These are phyloP conservation scores for Holacanthella duospinosa DNA, from an alignment of 2,888 invertebrate species.

Conservation along the genomic window DNA sequence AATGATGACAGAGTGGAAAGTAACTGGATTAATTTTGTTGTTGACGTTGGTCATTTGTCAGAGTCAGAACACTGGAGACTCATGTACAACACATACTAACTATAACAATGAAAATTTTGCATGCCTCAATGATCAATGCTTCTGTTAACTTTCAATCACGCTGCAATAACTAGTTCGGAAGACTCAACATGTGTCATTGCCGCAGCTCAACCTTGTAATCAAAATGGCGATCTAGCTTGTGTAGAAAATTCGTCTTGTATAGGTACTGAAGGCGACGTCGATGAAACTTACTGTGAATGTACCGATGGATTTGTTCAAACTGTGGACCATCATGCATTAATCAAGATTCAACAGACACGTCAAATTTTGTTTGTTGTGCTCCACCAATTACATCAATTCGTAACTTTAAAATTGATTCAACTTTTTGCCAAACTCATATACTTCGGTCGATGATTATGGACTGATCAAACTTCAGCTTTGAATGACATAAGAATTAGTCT, in stretches of 20 bases:
- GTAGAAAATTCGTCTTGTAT: constrained; percentile 6
- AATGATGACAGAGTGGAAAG: neutral
- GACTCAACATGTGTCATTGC: neutral
- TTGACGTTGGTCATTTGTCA: neutral
- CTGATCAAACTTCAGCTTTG: no score
- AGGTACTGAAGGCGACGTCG: neutral
- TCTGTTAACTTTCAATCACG: constrained; percentile 3
- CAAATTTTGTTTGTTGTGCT: constrained; percentile 7
- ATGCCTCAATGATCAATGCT: neutral
- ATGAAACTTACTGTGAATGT: neutral
- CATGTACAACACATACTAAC: neutral
- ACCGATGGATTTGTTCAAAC: neutral
- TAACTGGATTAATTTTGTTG: neutral
- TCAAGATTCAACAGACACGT: neutral
- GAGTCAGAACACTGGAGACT: neutral
- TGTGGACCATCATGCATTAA: neutral
- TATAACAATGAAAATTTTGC: constrained; percentile 7
- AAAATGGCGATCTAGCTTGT: neutral
- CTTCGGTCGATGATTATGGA: neutral
- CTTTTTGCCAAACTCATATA: neutral
- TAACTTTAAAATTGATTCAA: neutral
- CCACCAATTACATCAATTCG: neutral
- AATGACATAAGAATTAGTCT: no score
- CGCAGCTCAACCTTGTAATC: neutral
- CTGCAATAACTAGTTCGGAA: constrained; percentile 6